These are phyloP conservation scores for Labrus mixtus DNA, from an alignment of 2,113 vertebrate genomes.

Conservation along the genomic window DNA sequence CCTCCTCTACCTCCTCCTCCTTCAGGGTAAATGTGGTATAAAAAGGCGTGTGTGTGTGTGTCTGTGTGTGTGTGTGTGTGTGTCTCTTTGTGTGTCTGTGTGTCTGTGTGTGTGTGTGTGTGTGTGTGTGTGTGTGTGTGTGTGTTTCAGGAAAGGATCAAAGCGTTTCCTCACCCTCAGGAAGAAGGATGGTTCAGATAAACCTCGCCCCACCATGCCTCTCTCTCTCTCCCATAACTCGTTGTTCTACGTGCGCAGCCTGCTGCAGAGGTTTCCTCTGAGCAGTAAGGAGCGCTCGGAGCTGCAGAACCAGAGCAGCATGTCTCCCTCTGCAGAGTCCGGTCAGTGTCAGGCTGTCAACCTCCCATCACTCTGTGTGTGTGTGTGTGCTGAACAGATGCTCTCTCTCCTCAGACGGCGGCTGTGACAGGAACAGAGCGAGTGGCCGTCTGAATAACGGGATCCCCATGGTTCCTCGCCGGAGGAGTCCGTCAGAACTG, in stretches of 20 bases:
- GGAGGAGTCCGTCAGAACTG: conserved; percentile 88
- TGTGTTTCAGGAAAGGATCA: conserved; percentile 87
- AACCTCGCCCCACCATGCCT: conserved; percentile 81
- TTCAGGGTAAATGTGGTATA: too few species aligned
- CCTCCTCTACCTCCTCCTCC: too few species aligned
- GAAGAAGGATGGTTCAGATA: conserved; percentile 88
- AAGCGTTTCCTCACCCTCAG: conserved; percentile 89
- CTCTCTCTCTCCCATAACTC: conserved; percentile 86
- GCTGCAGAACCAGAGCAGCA: conserved; percentile 84
- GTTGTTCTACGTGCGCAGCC: conserved; percentile 79
- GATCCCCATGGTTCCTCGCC: conserved; percentile 90
- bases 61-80: not conserved
- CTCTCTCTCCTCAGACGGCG: conserved; percentile 66
- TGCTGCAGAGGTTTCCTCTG: conserved; percentile 90
- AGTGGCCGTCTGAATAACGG: conserved; percentile 89
- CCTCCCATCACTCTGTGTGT: too few species aligned
- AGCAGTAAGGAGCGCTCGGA: conserved; percentile 89
- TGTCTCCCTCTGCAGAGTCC: conserved; percentile 77
- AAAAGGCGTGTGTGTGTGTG: too few species aligned
- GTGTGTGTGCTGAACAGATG: not conserved
- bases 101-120: too few species aligned
- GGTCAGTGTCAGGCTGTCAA: conserved; percentile 75
- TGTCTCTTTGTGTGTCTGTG: not conserved
- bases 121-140: not conserved
- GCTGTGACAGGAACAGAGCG: conserved; percentile 85